Percentiles rank a stretch among this genome's conserved stretches.
These are phyloP conservation scores for Steatornis caripensis DNA, from an alignment of 2,113 vertebrate genomes.

Conservation along the genomic window DNA sequence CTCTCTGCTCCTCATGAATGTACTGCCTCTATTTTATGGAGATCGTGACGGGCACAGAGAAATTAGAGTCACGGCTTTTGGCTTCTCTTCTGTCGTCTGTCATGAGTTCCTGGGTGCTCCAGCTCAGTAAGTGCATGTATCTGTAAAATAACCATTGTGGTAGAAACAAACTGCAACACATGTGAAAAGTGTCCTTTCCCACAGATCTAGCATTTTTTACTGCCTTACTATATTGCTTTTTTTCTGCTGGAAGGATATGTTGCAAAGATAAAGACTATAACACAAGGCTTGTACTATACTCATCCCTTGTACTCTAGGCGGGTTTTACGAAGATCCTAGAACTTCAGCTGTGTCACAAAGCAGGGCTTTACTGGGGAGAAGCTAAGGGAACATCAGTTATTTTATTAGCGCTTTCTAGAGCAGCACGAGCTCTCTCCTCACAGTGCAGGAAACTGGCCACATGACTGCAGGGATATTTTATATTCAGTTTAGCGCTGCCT, in stretches of 20 bases:
- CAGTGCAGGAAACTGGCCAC: background rate
- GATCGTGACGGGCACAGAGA: background rate
- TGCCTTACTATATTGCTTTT: background rate
- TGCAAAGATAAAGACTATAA: background rate
- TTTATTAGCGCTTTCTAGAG: background rate
- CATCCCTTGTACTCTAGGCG: background rate
- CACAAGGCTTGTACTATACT: background rate
- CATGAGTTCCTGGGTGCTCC: background rate
- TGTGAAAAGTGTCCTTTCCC: background rate
- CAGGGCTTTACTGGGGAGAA: background rate
- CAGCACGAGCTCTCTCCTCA: background rate
- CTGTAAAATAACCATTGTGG: background rate
- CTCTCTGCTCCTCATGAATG: accelerated
- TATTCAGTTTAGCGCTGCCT: background rate
- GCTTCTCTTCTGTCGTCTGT: background rate
- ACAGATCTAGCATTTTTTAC: background rate
- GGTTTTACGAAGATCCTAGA: background rate
- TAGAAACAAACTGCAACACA: background rate
- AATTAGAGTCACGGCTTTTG: background rate
- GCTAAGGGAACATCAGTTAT: background rate
- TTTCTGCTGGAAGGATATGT: background rate
- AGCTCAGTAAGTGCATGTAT: background rate
- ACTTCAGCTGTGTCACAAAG: background rate
- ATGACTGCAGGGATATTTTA: background rate
- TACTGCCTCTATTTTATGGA: background rate